Conservation (phyloP, 2,113 vertebrate genomes). For the Pelmatolapia mariae region DNA sequence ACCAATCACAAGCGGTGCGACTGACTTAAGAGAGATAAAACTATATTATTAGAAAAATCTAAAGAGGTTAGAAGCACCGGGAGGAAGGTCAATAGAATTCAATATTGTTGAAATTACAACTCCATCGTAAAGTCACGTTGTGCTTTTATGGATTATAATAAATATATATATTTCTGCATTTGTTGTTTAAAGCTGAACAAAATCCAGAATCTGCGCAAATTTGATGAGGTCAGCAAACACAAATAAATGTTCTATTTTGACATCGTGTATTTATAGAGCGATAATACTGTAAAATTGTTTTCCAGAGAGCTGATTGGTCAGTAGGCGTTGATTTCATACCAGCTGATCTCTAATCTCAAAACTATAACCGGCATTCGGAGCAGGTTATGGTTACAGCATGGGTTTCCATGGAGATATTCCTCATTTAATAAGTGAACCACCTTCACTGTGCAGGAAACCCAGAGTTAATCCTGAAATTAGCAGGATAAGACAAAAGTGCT, state of each 20-base stretch:
- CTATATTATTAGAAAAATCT: neutral
- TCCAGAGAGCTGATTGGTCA: neutral
- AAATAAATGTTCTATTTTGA: neutral
- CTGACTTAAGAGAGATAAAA: neutral
- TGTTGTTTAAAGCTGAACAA: neutral
- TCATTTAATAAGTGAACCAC: neutral
- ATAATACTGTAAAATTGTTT: neutral
- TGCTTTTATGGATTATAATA: neutral
- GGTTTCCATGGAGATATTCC: neutral
- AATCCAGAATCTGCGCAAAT: neutral
- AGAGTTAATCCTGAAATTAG: neutral
- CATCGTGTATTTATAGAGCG: neutral
- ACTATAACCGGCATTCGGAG: neutral
- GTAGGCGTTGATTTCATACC: neutral
- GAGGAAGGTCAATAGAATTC: neutral
- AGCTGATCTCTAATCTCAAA: neutral
- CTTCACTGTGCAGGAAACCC: neutral
- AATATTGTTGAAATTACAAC: neutral
- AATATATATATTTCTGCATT: neutral
- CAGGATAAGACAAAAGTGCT: neutral
- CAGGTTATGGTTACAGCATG: neutral
- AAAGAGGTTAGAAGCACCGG: neutral
- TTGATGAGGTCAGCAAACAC: neutral
- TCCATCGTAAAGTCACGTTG: neutral
- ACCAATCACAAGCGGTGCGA: neutral